phyloP scores from a whole-genome alignment of 2,113 vertebrate genomes.

The Centrocercus urophasianus region DNA sequence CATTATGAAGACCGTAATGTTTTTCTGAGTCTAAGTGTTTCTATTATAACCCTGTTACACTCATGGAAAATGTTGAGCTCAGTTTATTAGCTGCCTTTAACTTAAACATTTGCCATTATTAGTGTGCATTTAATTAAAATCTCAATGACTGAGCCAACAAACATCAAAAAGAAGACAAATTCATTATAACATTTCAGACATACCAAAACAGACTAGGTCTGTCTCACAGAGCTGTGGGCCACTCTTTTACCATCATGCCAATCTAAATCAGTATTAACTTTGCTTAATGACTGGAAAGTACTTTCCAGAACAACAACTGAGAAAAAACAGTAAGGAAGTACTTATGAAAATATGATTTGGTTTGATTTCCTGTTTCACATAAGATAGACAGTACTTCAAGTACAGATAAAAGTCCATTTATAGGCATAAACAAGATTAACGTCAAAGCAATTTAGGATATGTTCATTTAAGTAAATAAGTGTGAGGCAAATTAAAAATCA shows the following conservation, averaged over 20 bases:
- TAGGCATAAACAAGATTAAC: neutral
- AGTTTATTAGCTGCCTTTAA: neutral
- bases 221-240: neutral
- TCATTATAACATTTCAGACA: neutral
- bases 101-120: neutral
- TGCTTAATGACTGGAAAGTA: neutral
- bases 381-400: neutral
- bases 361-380: neutral
- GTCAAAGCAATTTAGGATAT: neutral
- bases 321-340: neutral
- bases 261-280: neutral
- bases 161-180: neutral
- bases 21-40: neutral
- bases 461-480: neutral
- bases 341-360: neutral
- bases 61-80: neutral
- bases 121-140: neutral
- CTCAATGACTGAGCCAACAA: neutral
- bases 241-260: neutral
- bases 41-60: neutral
- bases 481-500: neutral
- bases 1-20: accelerated
- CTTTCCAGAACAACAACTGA: neutral
- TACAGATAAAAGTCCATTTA: neutral
- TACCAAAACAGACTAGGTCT: neutral